phyloP scores from a whole-genome alignment of 2,797 vertebrate species.

The Micromesistius poutassou region DNA sequence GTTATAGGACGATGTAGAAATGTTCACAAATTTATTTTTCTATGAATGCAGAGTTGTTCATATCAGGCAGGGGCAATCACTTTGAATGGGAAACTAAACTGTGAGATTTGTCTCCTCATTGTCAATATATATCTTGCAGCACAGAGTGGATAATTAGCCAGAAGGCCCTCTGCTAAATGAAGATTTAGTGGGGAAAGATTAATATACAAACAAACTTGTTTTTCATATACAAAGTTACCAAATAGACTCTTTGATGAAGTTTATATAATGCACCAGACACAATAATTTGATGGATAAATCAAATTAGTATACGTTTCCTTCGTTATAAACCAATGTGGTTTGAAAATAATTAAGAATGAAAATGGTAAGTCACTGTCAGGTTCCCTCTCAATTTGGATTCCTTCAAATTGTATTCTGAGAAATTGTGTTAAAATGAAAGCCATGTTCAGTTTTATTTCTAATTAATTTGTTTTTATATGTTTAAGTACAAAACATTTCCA shows the following conservation, averaged over 20 bases:
- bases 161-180: conserved; percentile 63
- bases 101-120: conserved; percentile 72
- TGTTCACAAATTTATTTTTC: conserved; percentile 83
- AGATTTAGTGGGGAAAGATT: conserved; percentile 58
- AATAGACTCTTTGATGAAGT: conserved; percentile 50
- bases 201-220: conserved; percentile 52
- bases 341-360: conserved; percentile 14
- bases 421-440: not conserved
- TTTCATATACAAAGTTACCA: conserved; percentile 51
- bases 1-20: conserved; percentile 67
- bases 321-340: conserved; percentile 31
- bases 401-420: not conserved
- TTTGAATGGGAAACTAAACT: conserved; percentile 72
- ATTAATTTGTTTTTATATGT: not conserved
- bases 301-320: conserved; percentile 39
- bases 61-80: conserved; percentile 78
- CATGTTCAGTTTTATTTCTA: conserved; percentile 32
- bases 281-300: conserved; percentile 32
- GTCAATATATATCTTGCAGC: conserved; percentile 74
- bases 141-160: conserved; percentile 71
- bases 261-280: conserved; percentile 59
- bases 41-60: conserved; percentile 77
- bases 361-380: not conserved
- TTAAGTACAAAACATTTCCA: not conserved
- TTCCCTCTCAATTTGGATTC: not conserved